A percentile compares a stretch with the other conserved stretches of the same genome.
These are phyloP conservation scores for Synergus laeviventris DNA, from an alignment of 2,888 invertebrate genomes.

Conservation along the genomic window DNA sequence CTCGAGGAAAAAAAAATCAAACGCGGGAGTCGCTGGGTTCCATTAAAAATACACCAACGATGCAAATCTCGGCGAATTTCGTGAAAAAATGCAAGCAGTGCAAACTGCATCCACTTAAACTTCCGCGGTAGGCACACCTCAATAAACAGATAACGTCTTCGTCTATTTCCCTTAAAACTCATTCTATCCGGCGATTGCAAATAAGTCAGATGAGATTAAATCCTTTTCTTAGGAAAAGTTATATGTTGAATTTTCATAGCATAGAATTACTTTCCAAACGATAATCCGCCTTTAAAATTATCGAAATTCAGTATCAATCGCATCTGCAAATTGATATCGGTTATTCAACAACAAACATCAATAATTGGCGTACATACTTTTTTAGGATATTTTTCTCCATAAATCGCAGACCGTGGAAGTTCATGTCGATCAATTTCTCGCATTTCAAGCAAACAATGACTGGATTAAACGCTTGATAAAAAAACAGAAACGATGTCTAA, in stretches of 20 bases:
- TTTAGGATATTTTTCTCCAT: constrained; percentile 11
- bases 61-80: constrained; percentile 51
- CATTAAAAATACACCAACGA: constrained; percentile 52
- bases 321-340: constrained; percentile 17
- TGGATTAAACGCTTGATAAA: constrained; percentile 32
- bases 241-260: background rate
- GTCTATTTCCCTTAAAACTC: constrained; percentile 51
- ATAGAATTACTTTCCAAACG: background rate
- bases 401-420: constrained; percentile 3
- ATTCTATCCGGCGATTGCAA: background rate
- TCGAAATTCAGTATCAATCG: background rate
- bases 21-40: constrained; percentile 39
- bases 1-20: constrained; percentile 8
- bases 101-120: constrained; percentile 52
- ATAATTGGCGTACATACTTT: background rate
- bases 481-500: constrained; percentile 18
- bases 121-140: constrained; percentile 36
- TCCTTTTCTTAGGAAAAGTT: background rate
- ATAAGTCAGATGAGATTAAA: constrained; percentile 3
- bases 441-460: constrained; percentile 31
- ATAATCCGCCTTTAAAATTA: background rate
- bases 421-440: constrained; percentile 31
- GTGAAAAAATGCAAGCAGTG: constrained; percentile 51
- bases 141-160: constrained; percentile 51
- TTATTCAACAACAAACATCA: constrained; percentile 12